Conservation (phyloP, 2,888 invertebrate genomes). For the Metellina segmentata region DNA sequence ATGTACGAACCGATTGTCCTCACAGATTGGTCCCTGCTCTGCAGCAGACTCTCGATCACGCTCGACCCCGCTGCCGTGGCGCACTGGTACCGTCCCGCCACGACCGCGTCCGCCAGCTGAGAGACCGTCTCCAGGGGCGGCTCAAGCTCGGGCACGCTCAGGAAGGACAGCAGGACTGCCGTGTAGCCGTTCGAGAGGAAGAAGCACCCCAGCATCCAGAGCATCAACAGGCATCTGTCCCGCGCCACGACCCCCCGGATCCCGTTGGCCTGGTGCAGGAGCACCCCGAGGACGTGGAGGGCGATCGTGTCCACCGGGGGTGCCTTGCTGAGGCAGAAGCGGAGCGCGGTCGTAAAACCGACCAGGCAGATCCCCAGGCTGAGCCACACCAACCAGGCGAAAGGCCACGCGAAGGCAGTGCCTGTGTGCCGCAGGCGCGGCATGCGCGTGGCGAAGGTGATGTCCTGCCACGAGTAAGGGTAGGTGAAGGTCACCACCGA, state of each 20-base stretch:
- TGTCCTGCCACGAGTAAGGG: conserved; percentile 79
- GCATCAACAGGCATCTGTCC: neutral
- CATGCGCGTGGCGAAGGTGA: conserved; percentile 48
- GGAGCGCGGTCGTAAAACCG: neutral
- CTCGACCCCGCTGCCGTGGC: conserved; percentile 6
- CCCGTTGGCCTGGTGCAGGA: neutral
- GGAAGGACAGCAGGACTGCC: conserved; percentile 28
- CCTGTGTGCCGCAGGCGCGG: conserved; percentile 22
- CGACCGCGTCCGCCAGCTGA: conserved; percentile 15
- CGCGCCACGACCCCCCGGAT: neutral
- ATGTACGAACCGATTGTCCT: conserved; percentile 4
- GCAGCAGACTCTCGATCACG: neutral
- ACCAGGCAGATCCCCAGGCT: neutral
- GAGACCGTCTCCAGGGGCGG: neutral
- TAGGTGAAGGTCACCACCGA: conserved; percentile 81
- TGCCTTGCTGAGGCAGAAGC: neutral
- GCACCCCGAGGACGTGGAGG: neutral
- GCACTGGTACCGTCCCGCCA: neutral
- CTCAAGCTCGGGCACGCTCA: conserved; percentile 37
- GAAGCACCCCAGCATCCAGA: conserved; percentile 16
- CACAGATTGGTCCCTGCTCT: neutral
- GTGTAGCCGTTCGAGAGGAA: conserved; percentile 41
- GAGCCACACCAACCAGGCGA: conserved; percentile 12
- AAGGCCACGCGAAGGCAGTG: conserved; percentile 21
- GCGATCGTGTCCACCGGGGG: neutral